phyloP scores from a whole-genome alignment of 1,140 invertebrate species.

The Artemia franciscana region DNA sequence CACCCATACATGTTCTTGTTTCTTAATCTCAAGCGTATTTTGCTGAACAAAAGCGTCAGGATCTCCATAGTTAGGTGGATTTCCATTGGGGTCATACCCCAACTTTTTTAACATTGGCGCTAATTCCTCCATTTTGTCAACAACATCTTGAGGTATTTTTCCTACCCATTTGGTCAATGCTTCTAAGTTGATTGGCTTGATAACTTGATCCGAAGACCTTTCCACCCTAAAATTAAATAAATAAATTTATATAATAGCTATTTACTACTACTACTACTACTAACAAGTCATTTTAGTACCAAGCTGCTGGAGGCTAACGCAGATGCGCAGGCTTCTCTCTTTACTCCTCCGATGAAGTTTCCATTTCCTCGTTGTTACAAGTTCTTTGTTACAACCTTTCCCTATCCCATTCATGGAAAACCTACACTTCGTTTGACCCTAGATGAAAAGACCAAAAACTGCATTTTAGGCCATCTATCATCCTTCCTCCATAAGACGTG shows the following conservation, averaged over 20 bases:
- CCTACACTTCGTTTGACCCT: too few species aligned
- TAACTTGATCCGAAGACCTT: conserved; percentile 91
- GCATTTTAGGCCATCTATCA: too few species aligned
- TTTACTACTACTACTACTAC: too few species aligned
- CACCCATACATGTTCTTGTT: conserved; percentile 15
- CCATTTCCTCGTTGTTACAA: too few species aligned
- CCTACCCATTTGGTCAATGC: conserved; percentile 92
- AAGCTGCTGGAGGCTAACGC: not conserved
- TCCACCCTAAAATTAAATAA: conserved; percentile 50
- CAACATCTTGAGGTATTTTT: conserved; percentile 66
- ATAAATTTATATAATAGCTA: conserved; percentile 7
- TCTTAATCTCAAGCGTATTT: conserved; percentile 37
- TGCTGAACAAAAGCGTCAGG: conserved; percentile 59
- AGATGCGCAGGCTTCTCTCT: conserved; percentile 3
- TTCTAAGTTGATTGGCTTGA: conserved; percentile 90
- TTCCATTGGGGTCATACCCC: conserved; percentile 79
- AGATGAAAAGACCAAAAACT: too few species aligned
- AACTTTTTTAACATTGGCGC: conserved; percentile 72
- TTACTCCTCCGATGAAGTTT: too few species aligned
- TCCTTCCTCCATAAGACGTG: too few species aligned
- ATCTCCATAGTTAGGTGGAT: conserved; percentile 75
- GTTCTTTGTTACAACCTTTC: too few species aligned
- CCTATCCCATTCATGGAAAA: too few species aligned
- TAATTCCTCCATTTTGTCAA: conserved; percentile 65
- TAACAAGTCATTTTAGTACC: conserved; percentile 7